Conservation (phyloP, 2,113 vertebrate species). For the Egretta garzetta region DNA sequence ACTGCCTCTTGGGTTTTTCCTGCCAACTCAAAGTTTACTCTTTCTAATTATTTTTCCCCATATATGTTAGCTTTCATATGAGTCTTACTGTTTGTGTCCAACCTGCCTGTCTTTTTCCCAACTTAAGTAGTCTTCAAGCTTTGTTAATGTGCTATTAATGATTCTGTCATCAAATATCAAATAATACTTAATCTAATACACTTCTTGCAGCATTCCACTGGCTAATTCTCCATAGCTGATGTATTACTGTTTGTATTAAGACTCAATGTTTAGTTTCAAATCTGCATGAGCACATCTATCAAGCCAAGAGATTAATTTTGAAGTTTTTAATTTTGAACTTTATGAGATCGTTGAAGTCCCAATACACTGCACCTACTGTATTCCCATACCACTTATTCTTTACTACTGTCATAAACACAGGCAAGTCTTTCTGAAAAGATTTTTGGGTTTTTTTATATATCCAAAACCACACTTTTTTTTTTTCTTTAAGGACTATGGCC, state of each 20-base stretch:
- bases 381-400: neutral
- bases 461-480: neutral
- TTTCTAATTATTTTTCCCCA: conserved; percentile 34
- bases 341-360: neutral
- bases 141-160: conserved; percentile 28
- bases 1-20: conserved; percentile 35
- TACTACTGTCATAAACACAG: neutral
- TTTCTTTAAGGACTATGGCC: neutral
- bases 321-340: conserved; percentile 36
- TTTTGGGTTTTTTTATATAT: neutral
- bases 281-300: neutral
- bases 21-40: conserved; percentile 33
- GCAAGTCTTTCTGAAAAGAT: neutral
- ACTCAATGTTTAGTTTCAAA: conserved; percentile 36
- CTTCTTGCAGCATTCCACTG: conserved; percentile 1
- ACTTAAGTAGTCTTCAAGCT: neutral
- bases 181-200: conserved; percentile 19
- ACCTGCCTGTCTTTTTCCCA: neutral
- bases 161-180: conserved; percentile 39
- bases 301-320: conserved; percentile 37
- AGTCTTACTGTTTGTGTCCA: neutral
- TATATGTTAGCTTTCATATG: conserved; percentile 9
- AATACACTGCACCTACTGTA: neutral
- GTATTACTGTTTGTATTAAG: conserved; percentile 9
- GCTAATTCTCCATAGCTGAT: neutral